phyloP scores from a whole-genome alignment of 1,140 invertebrate species.

The Palaemon carinicauda region DNA sequence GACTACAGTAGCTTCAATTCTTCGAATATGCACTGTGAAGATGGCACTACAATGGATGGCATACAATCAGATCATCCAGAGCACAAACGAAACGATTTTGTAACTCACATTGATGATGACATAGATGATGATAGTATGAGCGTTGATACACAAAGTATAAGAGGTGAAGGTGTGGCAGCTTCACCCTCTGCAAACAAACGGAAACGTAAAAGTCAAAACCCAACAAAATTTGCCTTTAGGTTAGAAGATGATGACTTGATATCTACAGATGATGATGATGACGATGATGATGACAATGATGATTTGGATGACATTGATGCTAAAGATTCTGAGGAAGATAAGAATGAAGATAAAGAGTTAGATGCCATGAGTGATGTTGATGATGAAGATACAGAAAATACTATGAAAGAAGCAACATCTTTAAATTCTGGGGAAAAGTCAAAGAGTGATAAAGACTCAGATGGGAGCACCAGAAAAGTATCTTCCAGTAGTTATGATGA shows the following conservation, averaged over 20 bases:
- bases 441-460: conserved; percentile 53
- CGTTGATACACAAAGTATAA: conserved; percentile 68
- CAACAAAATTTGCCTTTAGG: conserved; percentile 77
- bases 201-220: conserved; percentile 92
- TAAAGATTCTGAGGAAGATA: conserved; percentile 64
- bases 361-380: conserved; percentile 72
- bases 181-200: conserved; percentile 69
- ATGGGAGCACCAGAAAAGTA: conserved; percentile 46
- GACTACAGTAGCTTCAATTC: conserved; percentile 33
- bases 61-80: conserved; percentile 19
- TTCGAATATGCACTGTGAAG: not conserved
- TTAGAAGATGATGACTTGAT: conserved; percentile 70
- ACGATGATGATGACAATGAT: conserved; percentile 60
- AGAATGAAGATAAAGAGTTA: conserved; percentile 61
- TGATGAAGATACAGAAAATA: conserved; percentile 71
- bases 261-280: conserved; percentile 71
- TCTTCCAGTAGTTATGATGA: conserved; percentile 53
- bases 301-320: conserved; percentile 73
- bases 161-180: conserved; percentile 67
- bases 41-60: not conserved
- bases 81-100: conserved; percentile 66
- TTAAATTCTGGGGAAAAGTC: conserved; percentile 48
- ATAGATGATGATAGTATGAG: conserved; percentile 70
- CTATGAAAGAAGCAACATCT: conserved; percentile 65
- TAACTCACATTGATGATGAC: conserved; percentile 71